Percentiles rank a stretch among this genome's conserved stretches.
phyloP scores from a whole-genome alignment of 2,888 invertebrate genomes.

The Neoaliturus tenellus region DNA sequence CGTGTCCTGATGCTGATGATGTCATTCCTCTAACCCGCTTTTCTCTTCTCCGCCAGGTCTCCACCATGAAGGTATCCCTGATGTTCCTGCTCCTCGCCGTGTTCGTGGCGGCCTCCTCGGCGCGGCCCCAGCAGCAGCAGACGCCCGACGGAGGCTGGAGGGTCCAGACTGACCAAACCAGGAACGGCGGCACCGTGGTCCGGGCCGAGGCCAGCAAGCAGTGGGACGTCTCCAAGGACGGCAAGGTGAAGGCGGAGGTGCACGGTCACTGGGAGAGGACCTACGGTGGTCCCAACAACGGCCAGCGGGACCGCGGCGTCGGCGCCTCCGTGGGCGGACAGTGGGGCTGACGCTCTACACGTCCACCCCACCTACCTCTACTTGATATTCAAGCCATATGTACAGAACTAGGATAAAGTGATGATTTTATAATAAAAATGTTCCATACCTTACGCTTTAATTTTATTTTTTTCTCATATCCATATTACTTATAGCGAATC shows the following conservation, averaged over 20 bases:
- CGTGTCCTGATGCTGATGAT: too few relatives aligned
- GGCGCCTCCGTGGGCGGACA: slow-evolving; percentile 5
- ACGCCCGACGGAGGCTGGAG: slow-evolving; percentile 28
- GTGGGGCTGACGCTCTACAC: not conserved
- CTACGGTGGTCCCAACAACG: slow-evolving; percentile 35
- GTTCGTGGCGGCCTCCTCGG: not conserved
- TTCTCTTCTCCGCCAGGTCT: too few relatives aligned
- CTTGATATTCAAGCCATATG: slow-evolving; percentile 30
- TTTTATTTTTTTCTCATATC: not conserved
- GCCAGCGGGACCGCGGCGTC: slow-evolving; percentile 12
- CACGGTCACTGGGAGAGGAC: slow-evolving; percentile 41
- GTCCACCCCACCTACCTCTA: not conserved
- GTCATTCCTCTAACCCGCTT: too few relatives aligned
- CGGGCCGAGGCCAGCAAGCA: slow-evolving; percentile 1
- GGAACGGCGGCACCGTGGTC: slow-evolving; percentile 7
- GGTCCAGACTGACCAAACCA: slow-evolving; percentile 10
- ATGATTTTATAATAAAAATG: not conserved
- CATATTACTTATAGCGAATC: too few relatives aligned
- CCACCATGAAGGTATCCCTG: not conserved
- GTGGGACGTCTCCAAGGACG: slow-evolving; percentile 2
- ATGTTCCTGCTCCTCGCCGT: not conserved
- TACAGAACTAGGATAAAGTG: not conserved
- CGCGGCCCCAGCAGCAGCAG: not conserved
- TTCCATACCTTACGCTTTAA: not conserved
- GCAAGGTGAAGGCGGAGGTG: slow-evolving; percentile 29